These are phyloP conservation scores for Atta texana DNA, from an alignment of 1,140 invertebrate species.

Conservation along the genomic window DNA sequence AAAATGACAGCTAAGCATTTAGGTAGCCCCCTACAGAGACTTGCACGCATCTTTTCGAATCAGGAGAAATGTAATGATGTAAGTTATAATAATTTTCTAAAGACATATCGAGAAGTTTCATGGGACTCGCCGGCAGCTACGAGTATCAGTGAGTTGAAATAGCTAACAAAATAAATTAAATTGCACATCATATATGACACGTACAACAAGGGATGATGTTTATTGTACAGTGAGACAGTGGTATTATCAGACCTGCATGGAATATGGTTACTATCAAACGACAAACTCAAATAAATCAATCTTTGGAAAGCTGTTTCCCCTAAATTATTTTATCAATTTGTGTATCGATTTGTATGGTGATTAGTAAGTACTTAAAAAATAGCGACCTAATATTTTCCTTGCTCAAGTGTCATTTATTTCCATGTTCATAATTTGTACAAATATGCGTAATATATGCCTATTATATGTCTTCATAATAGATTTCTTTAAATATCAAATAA, in stretches of 20 bases:
- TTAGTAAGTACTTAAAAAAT: constrained; percentile 79
- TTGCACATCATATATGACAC: not conserved
- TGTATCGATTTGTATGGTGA: constrained; percentile 90
- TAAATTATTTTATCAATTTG: constrained; percentile 88
- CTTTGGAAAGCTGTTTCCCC: constrained; percentile 88
- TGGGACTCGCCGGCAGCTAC: constrained; percentile 50
- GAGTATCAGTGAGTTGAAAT: constrained; percentile 49
- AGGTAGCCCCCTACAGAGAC: constrained; percentile 73
- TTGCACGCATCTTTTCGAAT: constrained; percentile 63
- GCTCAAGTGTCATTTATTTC: not conserved
- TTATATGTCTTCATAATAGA: not conserved
- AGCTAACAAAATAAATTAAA: constrained; percentile 29
- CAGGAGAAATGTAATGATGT: constrained; percentile 30
- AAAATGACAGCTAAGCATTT: constrained; percentile 84
- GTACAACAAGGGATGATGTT: not conserved
- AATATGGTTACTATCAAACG: constrained; percentile 94
- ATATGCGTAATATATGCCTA: not conserved
- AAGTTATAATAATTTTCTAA: constrained; percentile 68
- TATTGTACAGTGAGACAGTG: constrained; percentile 88
- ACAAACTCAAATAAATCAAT: constrained; percentile 88
- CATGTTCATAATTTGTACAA: constrained; percentile 21
- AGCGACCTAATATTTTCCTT: not conserved
- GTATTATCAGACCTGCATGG: constrained; percentile 94
- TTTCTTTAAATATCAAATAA: not conserved
- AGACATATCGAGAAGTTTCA: constrained; percentile 3